Evolutionary conservation across 2,888 invertebrate species (phyloP).

Genomic region (Palloptera scutellata): DNA sequence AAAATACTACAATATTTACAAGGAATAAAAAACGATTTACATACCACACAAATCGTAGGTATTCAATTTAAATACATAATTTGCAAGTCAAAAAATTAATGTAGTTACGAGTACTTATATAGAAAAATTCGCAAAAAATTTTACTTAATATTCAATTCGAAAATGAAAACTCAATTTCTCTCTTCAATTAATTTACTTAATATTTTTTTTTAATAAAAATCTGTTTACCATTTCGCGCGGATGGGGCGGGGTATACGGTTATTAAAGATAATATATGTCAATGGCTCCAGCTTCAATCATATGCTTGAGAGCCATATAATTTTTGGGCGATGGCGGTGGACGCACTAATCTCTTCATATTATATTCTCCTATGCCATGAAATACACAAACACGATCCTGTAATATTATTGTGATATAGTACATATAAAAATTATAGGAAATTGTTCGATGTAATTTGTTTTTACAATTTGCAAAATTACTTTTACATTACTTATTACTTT

Average conservation of each 20-base stretch:
- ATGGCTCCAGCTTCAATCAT: conserved; percentile 59
- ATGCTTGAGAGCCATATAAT: conserved; percentile 56
- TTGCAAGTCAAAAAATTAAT: conserved; percentile 9
- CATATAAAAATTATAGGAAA: too few relatives aligned
- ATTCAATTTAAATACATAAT: background rate
- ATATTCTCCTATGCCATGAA: conserved; percentile 54
- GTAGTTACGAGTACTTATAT: too few relatives aligned
- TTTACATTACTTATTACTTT: too few relatives aligned
- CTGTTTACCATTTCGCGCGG: conserved; percentile 14
- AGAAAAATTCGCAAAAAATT: background rate
- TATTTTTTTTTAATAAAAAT: background rate
- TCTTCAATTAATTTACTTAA: too few relatives aligned
- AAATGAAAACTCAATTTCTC: too few relatives aligned
- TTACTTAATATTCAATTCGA: too few relatives aligned
- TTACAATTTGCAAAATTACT: background rate
- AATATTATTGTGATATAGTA: conserved; percentile 39
- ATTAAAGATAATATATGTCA: conserved; percentile 57
- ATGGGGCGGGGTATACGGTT: too few relatives aligned
- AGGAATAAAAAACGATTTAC: conserved; percentile 3
- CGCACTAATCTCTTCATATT: conserved; percentile 55
- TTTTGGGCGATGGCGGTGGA: conserved; percentile 59
- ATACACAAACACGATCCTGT: conserved; percentile 59
- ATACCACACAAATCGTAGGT: too few relatives aligned
- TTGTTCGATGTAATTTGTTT: too few relatives aligned
- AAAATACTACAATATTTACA: conserved; percentile 10